Percentiles rank a stretch among this genome's conserved stretches.
Conservation (phyloP, 2,113 vertebrate genomes). For the Gymnobelideus leadbeateri region DNA sequence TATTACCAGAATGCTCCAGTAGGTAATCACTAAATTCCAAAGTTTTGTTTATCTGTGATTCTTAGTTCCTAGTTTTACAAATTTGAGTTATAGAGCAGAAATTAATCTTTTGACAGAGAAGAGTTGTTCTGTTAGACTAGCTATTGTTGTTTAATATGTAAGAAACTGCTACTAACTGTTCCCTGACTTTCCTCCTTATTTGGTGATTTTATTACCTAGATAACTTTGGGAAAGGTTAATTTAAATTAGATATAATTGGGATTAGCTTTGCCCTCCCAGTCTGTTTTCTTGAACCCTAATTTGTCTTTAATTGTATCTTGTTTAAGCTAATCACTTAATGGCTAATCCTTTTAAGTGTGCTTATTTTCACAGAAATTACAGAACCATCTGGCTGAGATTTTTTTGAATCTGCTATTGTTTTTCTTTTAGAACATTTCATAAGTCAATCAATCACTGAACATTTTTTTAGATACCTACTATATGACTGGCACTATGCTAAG, state of each 20-base stretch:
- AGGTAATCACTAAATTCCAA: too few relatives aligned
- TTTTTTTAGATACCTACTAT: not conserved
- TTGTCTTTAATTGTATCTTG: constrained; percentile 9
- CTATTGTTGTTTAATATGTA: constrained; percentile 19
- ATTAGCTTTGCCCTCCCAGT: constrained; percentile 6
- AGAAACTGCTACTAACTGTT: constrained; percentile 4
- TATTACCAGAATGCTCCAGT: too few relatives aligned
- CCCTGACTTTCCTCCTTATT: constrained; percentile 7
- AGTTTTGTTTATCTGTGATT: too few relatives aligned
- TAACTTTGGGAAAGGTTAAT: not conserved
- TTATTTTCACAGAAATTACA: constrained; percentile 33
- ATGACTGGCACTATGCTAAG: not conserved
- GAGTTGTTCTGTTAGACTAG: not conserved
- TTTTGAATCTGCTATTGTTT: not conserved
- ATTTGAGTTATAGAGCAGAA: too few relatives aligned
- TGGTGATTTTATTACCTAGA: not conserved
- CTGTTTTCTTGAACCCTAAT: constrained; percentile 6
- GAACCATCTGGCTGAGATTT: not conserved
- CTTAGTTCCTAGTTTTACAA: too few relatives aligned
- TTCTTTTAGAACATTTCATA: not conserved
- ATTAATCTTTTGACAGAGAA: not conserved
- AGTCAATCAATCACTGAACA: not conserved
- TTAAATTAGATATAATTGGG: constrained; percentile 28
- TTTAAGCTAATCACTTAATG: constrained; percentile 5
- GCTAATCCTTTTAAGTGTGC: constrained; percentile 20